Evolutionary conservation across 1,140 invertebrate species (phyloP).

Genomic region (Drosophila grimshawi): DNA sequence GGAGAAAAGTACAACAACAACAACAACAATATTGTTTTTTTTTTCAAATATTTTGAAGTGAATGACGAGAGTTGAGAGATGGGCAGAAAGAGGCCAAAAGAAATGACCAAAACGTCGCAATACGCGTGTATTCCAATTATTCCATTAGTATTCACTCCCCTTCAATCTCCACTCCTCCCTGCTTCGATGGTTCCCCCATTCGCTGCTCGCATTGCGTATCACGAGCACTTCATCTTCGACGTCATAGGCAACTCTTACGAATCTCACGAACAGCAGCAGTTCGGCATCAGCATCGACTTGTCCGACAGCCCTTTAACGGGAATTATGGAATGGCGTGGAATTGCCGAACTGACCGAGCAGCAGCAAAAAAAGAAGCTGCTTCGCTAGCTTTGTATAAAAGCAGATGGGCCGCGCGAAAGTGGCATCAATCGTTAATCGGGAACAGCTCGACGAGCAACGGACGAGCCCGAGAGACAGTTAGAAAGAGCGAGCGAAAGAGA

Average conservation of each 20-base stretch:
- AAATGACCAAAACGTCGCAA: conserved; percentile 7
- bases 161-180: neutral
- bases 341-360: neutral
- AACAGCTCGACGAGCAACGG: conserved; percentile 55
- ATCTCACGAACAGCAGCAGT: conserved; percentile 24
- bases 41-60: conserved; percentile 39
- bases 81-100: conserved; percentile 2
- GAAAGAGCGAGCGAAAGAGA: conserved; percentile 6
- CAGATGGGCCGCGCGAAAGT: conserved; percentile 41
- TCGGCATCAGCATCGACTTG: conserved; percentile 1
- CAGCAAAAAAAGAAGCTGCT: neutral
- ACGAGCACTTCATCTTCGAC: conserved; percentile 40
- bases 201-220: conserved; percentile 34
- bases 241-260: conserved; percentile 23
- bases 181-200: no score
- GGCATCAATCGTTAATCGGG: conserved; percentile 69
- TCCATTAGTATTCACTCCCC: conserved; percentile 1
- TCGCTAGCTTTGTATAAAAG: conserved; percentile 72
- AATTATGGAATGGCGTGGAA: conserved; percentile 15
- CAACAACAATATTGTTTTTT: neutral
- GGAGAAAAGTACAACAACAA: neutral
- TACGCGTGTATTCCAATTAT: conserved; percentile 23
- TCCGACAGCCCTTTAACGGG: conserved; percentile 57
- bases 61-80: conserved; percentile 53
- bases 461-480: conserved; percentile 17